Evolutionary conservation across 2,797 vertebrate genomes (phyloP).

Genomic region (Poeciliopsis presidionis): DNA sequence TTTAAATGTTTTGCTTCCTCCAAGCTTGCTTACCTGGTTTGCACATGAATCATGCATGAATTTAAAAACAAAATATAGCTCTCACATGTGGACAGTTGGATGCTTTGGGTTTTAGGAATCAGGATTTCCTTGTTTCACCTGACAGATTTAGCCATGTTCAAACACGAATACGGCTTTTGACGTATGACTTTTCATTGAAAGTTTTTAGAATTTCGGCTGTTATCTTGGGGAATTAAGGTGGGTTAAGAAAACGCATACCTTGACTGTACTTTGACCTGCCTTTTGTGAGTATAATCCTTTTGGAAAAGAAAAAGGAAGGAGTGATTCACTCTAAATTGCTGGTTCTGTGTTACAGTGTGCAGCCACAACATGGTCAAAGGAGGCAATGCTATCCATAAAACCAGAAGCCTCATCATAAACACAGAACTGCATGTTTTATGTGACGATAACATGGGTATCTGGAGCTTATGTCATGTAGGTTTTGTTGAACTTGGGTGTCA

Average conservation of each 20-base stretch:
- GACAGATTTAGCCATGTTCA: constrained; percentile 11
- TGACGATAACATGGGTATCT: constrained; percentile 24
- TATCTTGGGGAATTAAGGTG: constrained; percentile 22
- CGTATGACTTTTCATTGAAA: background rate
- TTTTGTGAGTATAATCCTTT: constrained; percentile 46
- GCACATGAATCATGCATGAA: constrained; percentile 8
- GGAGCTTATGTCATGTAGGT: constrained; percentile 35
- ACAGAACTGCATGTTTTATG: constrained; percentile 33
- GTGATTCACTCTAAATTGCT: constrained; percentile 62
- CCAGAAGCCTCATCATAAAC: constrained; percentile 35
- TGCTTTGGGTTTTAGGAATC: constrained; percentile 25
- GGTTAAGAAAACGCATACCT: constrained; percentile 12
- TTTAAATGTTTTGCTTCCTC: background rate
- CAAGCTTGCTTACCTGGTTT: background rate
- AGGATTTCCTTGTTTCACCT: constrained; percentile 10
- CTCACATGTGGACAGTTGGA: constrained; percentile 2
- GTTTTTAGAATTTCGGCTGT: constrained; percentile 4
- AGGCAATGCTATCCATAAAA: constrained; percentile 33
- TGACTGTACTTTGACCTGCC: constrained; percentile 60
- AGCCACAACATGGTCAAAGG: constrained; percentile 44
- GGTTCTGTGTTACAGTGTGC: constrained; percentile 39
- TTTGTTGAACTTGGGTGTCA: constrained; percentile 8
- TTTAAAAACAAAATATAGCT: constrained; percentile 25
- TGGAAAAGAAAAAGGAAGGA: constrained; percentile 20
- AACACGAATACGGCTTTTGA: background rate